Evolutionary conservation across 2,888 invertebrate genomes (phyloP).

Genomic region (Drosophila anomelani): DNA sequence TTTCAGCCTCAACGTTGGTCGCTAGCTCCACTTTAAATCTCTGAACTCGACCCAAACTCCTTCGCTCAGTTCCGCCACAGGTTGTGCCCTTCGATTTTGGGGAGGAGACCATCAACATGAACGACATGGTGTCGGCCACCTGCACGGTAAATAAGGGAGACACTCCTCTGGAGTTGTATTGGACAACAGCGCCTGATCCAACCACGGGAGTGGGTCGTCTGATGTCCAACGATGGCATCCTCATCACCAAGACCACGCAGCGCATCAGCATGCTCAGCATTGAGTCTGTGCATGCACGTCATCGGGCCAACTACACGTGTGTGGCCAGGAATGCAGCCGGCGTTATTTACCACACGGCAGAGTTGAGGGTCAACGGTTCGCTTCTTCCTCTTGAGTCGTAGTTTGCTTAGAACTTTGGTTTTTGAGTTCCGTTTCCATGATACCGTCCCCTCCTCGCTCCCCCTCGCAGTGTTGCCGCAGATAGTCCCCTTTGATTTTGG

Average conservation of each 20-base stretch:
- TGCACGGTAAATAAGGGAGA: slow-evolving; percentile 92
- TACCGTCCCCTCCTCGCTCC: slow-evolving; percentile 17
- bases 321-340: slow-evolving; percentile 90
- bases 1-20: slow-evolving; percentile 74
- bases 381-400: slow-evolving; percentile 6
- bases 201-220: slow-evolving; percentile 86
- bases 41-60: slow-evolving; percentile 1
- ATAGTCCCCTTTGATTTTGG: slow-evolving; percentile 91
- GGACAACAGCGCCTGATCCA: slow-evolving; percentile 86
- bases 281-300: slow-evolving; percentile 88
- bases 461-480: slow-evolving; percentile 88
- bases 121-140: slow-evolving; percentile 89
- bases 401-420: slow-evolving; percentile 34
- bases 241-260: slow-evolving; percentile 87
- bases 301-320: slow-evolving; percentile 91
- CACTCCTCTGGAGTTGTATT: slow-evolving; percentile 90
- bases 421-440: slow-evolving; percentile 25
- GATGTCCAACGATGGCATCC: slow-evolving; percentile 87
- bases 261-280: slow-evolving; percentile 89
- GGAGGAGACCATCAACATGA: slow-evolving; percentile 90
- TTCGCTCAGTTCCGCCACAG: slow-evolving; percentile 89
- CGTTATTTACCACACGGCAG: slow-evolving; percentile 88
- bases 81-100: slow-evolving; percentile 92
- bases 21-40: slow-evolving; percentile 25
- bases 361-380: slow-evolving; percentile 90